Base-by-base conservation (phyloP, 2,113 vertebrate genomes). In the Hucho hucho region DNA sequence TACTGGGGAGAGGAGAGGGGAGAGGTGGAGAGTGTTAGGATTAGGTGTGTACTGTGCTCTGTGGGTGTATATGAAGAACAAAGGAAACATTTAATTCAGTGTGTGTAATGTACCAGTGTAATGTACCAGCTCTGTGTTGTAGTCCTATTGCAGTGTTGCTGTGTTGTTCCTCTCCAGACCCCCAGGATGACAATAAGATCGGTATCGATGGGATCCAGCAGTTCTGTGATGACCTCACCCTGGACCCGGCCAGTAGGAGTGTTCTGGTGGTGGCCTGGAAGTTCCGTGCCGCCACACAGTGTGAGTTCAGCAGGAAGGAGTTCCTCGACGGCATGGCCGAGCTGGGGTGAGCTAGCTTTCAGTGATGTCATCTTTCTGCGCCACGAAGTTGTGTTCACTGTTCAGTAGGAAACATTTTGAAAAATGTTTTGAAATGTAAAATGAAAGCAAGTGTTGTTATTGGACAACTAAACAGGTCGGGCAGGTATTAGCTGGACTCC, bases 101-200 rank as follows among this genome's bases (percentile, higher is more conserved):
- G 20, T 37, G 65, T 37, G 65, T 66, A 3, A 2, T 59, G 4
- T n/a, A 18, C 20, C 28, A 29, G 14, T 53, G 71, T 37, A 37
- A 2, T 37, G 37, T 9, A 37, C 26, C 53, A 56, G 53, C 53
- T 56, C 53, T 56, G 53, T 18, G 16, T 56, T 56, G 53, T 56
- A 56, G 13, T 56, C 37, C 7, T 56, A 18, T 56, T 4, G 16
- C 29, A 24, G 37, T 7, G 43, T 69, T 4, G 2, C 20, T 14
- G 16, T 25, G 3, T 1, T 16, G 32, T 69, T 28, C 84, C 49
- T 72, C 58, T 80, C 12, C 89, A 99, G 96, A 98, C 83, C 96
- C 97, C 64, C 95, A 98, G 76, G 97, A 99, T 95, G 97, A 98
- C 86, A 96, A 97, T 87, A 99, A 97, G 93, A 98, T 99, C 63